A percentile compares a stretch with the other conserved stretches of the same genome.
Evolutionary conservation across 1,140 invertebrate genomes (phyloP).

Genomic region (Ridgeia piscesae): DNA sequence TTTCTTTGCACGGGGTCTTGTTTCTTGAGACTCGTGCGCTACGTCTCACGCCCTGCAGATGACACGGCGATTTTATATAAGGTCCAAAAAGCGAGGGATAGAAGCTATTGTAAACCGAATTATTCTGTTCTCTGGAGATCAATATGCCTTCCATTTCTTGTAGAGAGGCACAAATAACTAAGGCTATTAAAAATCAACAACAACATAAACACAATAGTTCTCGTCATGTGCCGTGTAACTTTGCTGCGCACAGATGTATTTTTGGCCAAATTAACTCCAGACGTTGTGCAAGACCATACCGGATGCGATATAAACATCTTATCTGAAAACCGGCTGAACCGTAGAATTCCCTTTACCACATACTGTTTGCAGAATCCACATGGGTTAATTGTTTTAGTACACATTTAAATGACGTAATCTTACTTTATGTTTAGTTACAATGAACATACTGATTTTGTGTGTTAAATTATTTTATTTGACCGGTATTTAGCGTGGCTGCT

Average conservation of each 20-base stretch:
- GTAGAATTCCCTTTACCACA: neutral
- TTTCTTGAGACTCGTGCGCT: no score
- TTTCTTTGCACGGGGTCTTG: neutral
- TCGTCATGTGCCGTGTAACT: neutral
- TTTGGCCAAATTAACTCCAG: neutral
- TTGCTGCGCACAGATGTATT: neutral
- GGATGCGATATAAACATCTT: neutral
- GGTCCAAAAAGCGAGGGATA: neutral
- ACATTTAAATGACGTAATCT: neutral
- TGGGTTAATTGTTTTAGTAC: neutral
- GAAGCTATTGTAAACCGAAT: no score
- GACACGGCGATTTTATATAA: neutral
- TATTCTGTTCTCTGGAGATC: neutral
- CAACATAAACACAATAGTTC: neutral
- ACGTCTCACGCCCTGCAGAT: no score
- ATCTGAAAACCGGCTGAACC: neutral
- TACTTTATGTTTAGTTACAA: neutral
- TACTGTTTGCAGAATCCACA: neutral
- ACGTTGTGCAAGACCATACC: neutral
- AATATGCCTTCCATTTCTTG: neutral
- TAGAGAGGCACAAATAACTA: neutral
- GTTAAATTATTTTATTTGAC: neutral
- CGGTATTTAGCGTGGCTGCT: neutral
- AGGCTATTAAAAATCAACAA: neutral
- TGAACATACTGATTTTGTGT: neutral